Conservation (phyloP, 2,888 invertebrate genomes). For the Melanargia galathea region DNA sequence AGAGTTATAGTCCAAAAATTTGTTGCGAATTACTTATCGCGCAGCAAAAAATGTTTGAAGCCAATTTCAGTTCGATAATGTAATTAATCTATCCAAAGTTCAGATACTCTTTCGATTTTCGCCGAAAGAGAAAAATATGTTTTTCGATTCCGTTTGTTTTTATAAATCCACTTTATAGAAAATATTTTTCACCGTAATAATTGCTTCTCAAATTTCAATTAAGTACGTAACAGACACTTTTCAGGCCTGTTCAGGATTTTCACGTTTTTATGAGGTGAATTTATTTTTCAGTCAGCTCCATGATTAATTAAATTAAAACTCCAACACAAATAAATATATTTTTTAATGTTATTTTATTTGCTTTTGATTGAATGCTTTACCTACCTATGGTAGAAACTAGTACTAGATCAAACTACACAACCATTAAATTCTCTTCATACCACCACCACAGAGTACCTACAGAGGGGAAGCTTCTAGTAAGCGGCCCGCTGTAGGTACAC, state of each 20-base stretch:
- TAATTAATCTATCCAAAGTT: not conserved
- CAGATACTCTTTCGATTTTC: not conserved
- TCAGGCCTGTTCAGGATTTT: not conserved
- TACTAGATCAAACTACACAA: too few relatives aligned
- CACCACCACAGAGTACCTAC: too few relatives aligned
- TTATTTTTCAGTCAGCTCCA: not conserved
- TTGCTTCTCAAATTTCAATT: conserved; percentile 21
- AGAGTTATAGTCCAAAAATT: too few relatives aligned
- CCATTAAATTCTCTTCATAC: too few relatives aligned
- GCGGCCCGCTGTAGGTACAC: too few relatives aligned
- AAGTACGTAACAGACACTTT: conserved; percentile 3
- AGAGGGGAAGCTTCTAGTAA: too few relatives aligned
- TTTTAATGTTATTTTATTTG: not conserved
- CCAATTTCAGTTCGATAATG: conserved; percentile 1
- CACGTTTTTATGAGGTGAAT: not conserved
- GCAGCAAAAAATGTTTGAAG: not conserved
- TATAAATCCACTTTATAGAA: conserved; percentile 1
- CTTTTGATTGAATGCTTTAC: too few relatives aligned
- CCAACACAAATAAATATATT: not conserved
- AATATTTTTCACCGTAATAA: conserved; percentile 11
- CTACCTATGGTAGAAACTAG: too few relatives aligned
- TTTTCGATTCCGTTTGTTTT: not conserved
- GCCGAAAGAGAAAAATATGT: not conserved
- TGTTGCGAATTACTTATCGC: too few relatives aligned
- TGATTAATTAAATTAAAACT: conserved; percentile 1